Percentiles rank a stretch among this genome's conserved stretches.
Conservation (phyloP, 2,797 vertebrate genomes). For the Microctenopoma stevenorrisi region DNA sequence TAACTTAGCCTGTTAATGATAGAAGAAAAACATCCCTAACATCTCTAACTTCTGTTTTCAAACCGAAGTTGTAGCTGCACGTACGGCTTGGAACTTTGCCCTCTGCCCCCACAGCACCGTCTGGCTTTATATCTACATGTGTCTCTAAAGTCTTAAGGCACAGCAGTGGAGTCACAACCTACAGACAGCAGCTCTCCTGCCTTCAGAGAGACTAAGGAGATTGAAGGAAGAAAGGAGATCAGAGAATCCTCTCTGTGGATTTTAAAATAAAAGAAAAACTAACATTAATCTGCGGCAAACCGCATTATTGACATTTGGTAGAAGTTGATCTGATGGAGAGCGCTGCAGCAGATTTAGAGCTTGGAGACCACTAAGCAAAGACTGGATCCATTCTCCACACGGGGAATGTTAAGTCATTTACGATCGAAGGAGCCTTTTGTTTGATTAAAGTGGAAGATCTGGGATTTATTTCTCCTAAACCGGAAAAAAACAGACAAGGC, state of each 20-base stretch:
- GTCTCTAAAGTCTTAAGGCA: conserved; percentile 5
- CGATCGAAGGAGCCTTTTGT: neutral
- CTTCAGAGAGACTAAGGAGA: conserved; percentile 6
- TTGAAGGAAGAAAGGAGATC: neutral
- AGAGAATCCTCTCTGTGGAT: neutral
- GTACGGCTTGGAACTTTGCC: conserved; percentile 56
- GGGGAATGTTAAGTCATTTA: neutral
- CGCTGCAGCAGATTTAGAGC: conserved; percentile 7
- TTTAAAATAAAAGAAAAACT: neutral
- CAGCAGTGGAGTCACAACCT: neutral
- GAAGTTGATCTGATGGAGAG: conserved; percentile 15
- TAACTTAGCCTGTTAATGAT: conserved; percentile 17
- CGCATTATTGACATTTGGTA: neutral
- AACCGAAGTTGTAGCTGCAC: neutral
- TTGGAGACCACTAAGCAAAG: neutral
- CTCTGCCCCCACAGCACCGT: conserved; percentile 18
- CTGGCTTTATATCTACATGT: conserved; percentile 29
- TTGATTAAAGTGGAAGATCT: neutral
- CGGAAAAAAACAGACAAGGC: neutral
- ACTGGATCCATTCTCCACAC: conserved; percentile 24
- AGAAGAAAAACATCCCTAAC: neutral
- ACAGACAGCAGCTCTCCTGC: neutral
- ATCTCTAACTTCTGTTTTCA: neutral
- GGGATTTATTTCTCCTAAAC: conserved; percentile 12
- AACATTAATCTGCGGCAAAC: neutral